Evolutionary conservation across 2,888 invertebrate species (phyloP).

Genomic region (Rutpela maculata): DNA sequence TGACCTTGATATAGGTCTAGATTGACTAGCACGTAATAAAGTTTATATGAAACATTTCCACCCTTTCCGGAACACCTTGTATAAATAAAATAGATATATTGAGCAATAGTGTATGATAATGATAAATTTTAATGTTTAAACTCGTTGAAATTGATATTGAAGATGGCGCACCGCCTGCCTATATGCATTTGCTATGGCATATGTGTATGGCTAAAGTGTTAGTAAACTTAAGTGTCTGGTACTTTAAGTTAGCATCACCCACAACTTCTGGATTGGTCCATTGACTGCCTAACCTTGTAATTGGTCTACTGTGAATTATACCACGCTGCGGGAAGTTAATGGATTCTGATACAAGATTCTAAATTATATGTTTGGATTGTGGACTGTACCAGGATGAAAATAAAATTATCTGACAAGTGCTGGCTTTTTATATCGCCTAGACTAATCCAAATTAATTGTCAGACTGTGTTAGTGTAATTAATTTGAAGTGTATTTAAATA

Average conservation of each 20-base stretch:
- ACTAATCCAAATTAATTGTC: no score
- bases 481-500: no score
- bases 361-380: background rate
- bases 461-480: no score
- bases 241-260: constrained; percentile 24
- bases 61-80: no score
- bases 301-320: constrained; percentile 27
- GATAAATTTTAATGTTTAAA: no score
- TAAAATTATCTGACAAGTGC: no score
- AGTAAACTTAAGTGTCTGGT: background rate
- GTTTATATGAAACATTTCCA: no score
- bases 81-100: no score
- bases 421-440: no score
- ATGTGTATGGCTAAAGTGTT: constrained; percentile 1
- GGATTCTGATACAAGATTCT: constrained; percentile 10
- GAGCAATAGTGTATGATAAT: no score
- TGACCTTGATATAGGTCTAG: no score
- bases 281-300: constrained; percentile 28
- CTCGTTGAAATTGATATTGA: background rate
- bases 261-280: constrained; percentile 30
- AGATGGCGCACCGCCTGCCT: background rate
- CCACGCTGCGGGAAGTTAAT: constrained; percentile 9
- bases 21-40: no score
- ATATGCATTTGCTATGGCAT: background rate
- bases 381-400: background rate